These are phyloP conservation scores for Polymixis flavicincta DNA, from an alignment of 2,888 invertebrate genomes.

Conservation along the genomic window DNA sequence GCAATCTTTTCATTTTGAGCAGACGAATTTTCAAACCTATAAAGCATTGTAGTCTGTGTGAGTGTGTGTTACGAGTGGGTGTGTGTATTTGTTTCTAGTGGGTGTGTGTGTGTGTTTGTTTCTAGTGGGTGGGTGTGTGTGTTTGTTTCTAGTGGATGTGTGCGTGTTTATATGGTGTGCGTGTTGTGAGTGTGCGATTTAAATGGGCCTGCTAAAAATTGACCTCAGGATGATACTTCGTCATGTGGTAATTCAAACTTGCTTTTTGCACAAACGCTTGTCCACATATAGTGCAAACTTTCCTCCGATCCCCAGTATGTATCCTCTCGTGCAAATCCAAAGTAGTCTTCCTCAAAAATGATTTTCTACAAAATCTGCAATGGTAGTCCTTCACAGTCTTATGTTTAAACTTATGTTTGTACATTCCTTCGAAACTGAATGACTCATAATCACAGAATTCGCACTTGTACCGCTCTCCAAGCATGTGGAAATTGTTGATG, in stretches of 20 bases:
- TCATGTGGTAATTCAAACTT: constrained; percentile 86
- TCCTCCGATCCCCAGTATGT: constrained; percentile 84
- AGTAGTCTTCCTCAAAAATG: constrained; percentile 82
- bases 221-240: constrained; percentile 84
- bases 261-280: constrained; percentile 88
- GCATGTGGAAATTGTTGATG: constrained; percentile 82
- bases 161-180: no score
- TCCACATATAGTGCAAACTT: constrained; percentile 81
- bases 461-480: constrained; percentile 81
- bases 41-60: background rate
- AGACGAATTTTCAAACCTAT: background rate
- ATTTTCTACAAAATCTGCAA: constrained; percentile 86
- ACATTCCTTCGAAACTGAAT: constrained; percentile 79
- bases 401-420: constrained; percentile 85
- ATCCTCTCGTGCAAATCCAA: constrained; percentile 82
- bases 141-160: no score
- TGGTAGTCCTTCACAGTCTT: constrained; percentile 84
- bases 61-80: no score
- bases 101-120: no score
- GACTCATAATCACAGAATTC: constrained; percentile 82
- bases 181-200: background rate
- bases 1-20: background rate
- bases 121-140: no score
- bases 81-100: no score
- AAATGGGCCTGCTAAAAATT: constrained; percentile 71